Conservation (phyloP, 2,888 invertebrate species). For the Acleris emargana region DNA sequence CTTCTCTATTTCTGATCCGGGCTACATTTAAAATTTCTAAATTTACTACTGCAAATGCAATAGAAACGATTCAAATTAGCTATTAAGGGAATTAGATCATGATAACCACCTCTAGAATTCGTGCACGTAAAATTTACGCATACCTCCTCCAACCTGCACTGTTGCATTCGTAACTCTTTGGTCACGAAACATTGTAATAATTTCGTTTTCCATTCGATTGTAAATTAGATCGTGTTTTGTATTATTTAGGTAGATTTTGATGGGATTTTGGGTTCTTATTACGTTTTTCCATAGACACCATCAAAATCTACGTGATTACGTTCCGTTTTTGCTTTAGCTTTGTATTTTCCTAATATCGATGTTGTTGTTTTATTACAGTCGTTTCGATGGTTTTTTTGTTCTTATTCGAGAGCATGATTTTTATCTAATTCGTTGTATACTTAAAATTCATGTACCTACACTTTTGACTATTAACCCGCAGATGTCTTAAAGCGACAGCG, state of each 20-base stretch:
- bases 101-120: conserved; percentile 54
- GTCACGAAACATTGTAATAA: conserved; percentile 1
- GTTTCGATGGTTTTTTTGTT: conserved; percentile 3
- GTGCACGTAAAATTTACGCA: conserved; percentile 53
- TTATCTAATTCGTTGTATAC: too few relatives aligned
- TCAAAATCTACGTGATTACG: conserved; percentile 7
- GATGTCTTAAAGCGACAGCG: too few relatives aligned
- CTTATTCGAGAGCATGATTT: neutral
- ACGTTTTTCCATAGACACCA: conserved; percentile 1
- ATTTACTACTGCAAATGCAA: neutral
- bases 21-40: too few relatives aligned
- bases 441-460: too few relatives aligned
- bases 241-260: conserved; percentile 13
- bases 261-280: conserved; percentile 2
- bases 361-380: conserved; percentile 18
- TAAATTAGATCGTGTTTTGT: neutral
- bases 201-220: conserved; percentile 4
- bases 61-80: neutral
- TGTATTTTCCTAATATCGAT: conserved; percentile 18
- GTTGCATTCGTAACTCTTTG: conserved; percentile 15
- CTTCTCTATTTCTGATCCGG: too few relatives aligned
- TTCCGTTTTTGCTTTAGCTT: conserved; percentile 11
- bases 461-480: too few relatives aligned
- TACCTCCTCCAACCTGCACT: conserved; percentile 21
- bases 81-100: conserved; percentile 39